Evolutionary conservation across 2,888 invertebrate species (phyloP), one percentile per base, ranked within the genome.

Genomic region (Agonum fuliginosum): DNA sequence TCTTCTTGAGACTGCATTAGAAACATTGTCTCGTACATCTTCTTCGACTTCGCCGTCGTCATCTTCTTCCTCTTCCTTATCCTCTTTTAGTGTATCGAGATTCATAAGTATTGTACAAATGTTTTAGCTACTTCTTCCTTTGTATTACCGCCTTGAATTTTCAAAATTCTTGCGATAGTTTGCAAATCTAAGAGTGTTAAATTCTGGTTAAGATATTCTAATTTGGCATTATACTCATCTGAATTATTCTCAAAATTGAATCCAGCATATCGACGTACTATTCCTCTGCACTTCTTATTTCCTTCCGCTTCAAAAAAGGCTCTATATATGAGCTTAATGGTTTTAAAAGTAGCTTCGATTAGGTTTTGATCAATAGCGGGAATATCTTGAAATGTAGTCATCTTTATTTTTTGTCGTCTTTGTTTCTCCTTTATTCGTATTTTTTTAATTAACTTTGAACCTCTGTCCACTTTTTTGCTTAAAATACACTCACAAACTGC

Each of bases 241-340:
- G 74, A 75, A 12, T 74, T 19, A 17, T 74, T 20, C n/a, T 78
- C 20, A 20, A 65, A 74, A 22, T 1, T 22, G 17, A 78, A 78
- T 10, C 78, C 73, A 20, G 10, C 19, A 46, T 58, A 78, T 10
- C 22, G 12, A n/a, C 73, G 41, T n/a, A 78, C 20, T 34, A 10
- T n/a, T 30, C 17, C 14, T 58, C 78, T 8, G 34, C 20, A 12
- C n/a, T n/a, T n/a, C n/a, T n/a, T n/a, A n/a, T n/a, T n/a, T n/a
- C n/a, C n/a, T n/a, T n/a, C n/a, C n/a, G n/a, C n/a, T n/a, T n/a
- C n/a, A n/a, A n/a, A n/a, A n/a, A n/a, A n/a, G n/a, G n/a, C n/a
- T n/a, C n/a, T n/a, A n/a, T n/a, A n/a, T n/a, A n/a, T n/a, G n/a
- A n/a, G n/a, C n/a, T n/a, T n/a, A n/a, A n/a, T n/a, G n/a, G n/a